Base-by-base conservation (phyloP, 2,113 vertebrate genomes). In the Ellobius talpinus region DNA sequence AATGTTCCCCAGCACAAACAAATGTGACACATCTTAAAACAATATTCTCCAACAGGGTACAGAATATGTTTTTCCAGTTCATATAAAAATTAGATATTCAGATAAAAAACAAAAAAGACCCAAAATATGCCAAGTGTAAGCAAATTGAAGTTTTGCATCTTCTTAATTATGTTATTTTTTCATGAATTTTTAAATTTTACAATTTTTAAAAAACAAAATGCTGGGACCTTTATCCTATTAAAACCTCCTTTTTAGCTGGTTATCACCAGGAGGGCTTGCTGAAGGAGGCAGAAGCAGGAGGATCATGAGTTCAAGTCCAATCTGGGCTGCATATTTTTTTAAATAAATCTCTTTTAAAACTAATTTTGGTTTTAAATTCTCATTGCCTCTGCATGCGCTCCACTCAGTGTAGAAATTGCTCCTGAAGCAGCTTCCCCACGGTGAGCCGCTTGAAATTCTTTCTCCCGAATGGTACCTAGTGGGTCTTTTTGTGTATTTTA, bases 321-420 rank as follows among this genome's bases (percentile, higher is more conserved):
- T 47, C 47, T 79, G 77, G 42, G 23, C 24, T 47, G 42, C 26
- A 8, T 47, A 47, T 77, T 31, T 47, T 47, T 77, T 31, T 29
- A 47, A 26, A 24, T 12, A 82, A 90, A 84, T 50, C 87, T 86
- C 50, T 94, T 87, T 79, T 79, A 5, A 55, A 93, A 65, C 73
- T 82, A 16, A 78, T 52, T 94, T 93, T 72, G 16, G 1, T 85
- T 74, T 55, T 72, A 36, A 66, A 72, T 77, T 52, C 0, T 77
- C 42, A 8, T 39, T 92, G n/a, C 52, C 65, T 94, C 94, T 87
- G 61, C 55, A 42, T 77, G 36, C 19, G 10, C 39, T 58, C 63
- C 68, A 79, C 63, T 87, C 55, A 74, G 82, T 76, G n/a, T 82
- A 45, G 47, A 76, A 93, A 61, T 89, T 91, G 63, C 55, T 93